Percentiles rank a stretch among this genome's conserved stretches.
Conservation (phyloP, 92 coral and sea anemone genomes). For the Metridium senile region DNA sequence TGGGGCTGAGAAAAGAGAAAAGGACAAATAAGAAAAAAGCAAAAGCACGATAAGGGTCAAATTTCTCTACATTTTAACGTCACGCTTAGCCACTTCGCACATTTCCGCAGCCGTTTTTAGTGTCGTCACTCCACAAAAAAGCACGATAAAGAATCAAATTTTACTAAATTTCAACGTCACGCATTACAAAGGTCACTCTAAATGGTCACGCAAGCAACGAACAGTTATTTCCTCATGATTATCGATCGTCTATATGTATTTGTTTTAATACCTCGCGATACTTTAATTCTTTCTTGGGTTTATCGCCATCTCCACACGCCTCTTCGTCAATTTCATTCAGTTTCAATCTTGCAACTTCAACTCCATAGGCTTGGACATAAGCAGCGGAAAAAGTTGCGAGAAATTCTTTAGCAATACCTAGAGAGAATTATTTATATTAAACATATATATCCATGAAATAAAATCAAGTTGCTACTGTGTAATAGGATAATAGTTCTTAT, state of each 20-base stretch:
- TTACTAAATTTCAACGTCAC: too few species aligned
- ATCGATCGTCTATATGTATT: too few species aligned
- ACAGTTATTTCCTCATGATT: too few species aligned
- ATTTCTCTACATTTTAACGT: too few species aligned
- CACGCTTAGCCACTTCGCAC: too few species aligned
- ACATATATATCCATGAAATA: background rate
- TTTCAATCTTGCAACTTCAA: constrained; percentile 74
- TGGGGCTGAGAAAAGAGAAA: too few species aligned
- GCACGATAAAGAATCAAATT: too few species aligned
- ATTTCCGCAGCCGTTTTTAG: background rate
- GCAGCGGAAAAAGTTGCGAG: constrained; percentile 73
- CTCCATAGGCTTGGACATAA: constrained; percentile 85
- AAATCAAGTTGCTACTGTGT: too few species aligned
- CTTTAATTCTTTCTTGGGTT: constrained; percentile 42
- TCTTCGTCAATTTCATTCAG: constrained; percentile 79
- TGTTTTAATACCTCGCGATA: constrained; percentile 63
- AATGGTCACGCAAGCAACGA: background rate
- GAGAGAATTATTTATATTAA: background rate
- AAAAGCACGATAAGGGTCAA: too few species aligned
- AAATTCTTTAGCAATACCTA: constrained; percentile 81
- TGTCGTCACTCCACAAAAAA: background rate
- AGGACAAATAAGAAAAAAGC: too few species aligned
- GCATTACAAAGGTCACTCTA: too few species aligned
- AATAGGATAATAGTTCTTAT: too few species aligned
- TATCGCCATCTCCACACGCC: constrained; percentile 53